Base-by-base conservation (phyloP, 2,113 vertebrate species). In the Protobothrops flavoviridis region DNA sequence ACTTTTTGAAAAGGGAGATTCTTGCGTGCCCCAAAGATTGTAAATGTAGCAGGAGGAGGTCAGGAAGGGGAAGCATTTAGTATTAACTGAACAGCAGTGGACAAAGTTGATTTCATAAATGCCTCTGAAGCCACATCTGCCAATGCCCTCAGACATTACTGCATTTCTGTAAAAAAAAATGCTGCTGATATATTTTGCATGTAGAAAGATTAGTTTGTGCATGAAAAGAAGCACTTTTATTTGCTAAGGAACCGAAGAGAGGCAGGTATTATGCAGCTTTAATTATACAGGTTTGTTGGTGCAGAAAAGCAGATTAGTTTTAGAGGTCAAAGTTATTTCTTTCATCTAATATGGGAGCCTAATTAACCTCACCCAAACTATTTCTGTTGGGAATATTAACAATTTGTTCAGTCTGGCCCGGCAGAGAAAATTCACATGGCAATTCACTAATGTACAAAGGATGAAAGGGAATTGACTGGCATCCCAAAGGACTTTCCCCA, bases 321-420 rank as follows among this genome's bases (percentile, higher is more conserved):
- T 91, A 95, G 95, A 89, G 93, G 96, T 96, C 94, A 91, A 96
- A 93, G 69, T 91, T 43, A 91, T 90, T 57, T 88, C 85, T 89
- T 56, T 95, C 93, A 69, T 93, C 92, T 90, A 53, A 87, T 87
- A 52, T 92, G 85, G 57, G 87, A 96, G 33, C 64, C 89, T 95
- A 94, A 96, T 95, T 94, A 91, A 94, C 94, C 95, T 43, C 89
- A 86, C 45, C 91, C 87, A 50, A 96, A 92, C 64, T 85, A 81
- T 91, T 85, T 52, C 87, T 7, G 6, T 69, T 94, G 10, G 91
- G 91, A 95, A 94, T 92, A 85, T 85, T 93, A 95, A 88, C n/a
- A 53, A 55, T 61, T 91, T 91, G 48, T 69, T 69, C 29, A 64
- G 53, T 95, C 90, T 93, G 94, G 91, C 88, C 81, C 90, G 13